Base-by-base conservation (phyloP, 2,888 invertebrate species). In the Pachycephus smyrnensis region DNA sequence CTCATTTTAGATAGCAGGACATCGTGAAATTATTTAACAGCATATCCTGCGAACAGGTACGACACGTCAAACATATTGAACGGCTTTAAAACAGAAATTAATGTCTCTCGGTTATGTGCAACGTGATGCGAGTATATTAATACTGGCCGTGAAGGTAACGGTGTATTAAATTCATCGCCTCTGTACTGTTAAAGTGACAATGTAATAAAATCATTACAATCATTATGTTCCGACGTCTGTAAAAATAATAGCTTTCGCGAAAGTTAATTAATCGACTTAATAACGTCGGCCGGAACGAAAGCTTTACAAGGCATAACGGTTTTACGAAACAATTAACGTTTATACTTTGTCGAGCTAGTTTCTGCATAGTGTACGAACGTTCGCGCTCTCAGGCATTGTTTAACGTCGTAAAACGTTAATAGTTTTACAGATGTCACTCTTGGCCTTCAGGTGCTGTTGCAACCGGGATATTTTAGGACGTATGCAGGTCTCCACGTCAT, bases 141-240 rank as follows among this genome's bases (percentile, higher is more conserved):
- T 0, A 15, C 0, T 0, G 23, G 1, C 15, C 15, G 40, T 2
- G 15, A 15, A 2, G 2, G 2, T 12, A 37, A 37, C 4, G 12
- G 37, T 37, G 12, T 0, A 12, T 55, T 55, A 23, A 6, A 9
- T 55, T 0, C 9, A 2, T 23, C 15, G 9, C 0, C 23, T 9
- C 23, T 55, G 23, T 55, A 9, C 9, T 23, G 23, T 9, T 55
- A 23, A 9, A 23, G 9, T 2, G 23, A 55, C 23, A 1, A 9
- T 0, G 6, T 9, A 2, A 55, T 9, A 2, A 0, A 55, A 23
- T 9, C 2, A 0, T 23, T 55, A 6, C 4, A 55, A 1, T n/a
- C n/a, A n/a, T n/a, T n/a, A n/a, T n/a, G n/a, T 40, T 6, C 40
- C 15, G 40, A 23, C 40, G 55, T 9, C 9, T 55, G 9, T 55